Evolutionary conservation across 1,140 invertebrate species (phyloP), one percentile per base, ranked within the genome.

Genomic region (Diachasmimorpha longicaudata): DNA sequence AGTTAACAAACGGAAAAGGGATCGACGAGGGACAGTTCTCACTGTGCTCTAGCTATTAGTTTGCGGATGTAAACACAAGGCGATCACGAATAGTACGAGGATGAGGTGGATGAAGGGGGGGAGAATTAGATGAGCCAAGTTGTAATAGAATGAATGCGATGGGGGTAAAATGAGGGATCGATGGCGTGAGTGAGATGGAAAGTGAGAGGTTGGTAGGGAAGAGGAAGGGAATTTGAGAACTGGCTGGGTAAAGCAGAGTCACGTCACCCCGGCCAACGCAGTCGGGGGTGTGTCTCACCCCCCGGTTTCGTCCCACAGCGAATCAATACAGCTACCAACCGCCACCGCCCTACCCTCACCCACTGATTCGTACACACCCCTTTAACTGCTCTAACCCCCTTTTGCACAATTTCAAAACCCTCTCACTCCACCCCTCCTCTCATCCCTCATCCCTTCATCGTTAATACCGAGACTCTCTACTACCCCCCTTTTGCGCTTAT

Each of bases 291-390:
- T 83, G 83, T 85, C 83, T 82, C 83, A 81, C 80, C 72, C 75
- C 76, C 78, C n/a, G n/a, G n/a, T n/a, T 21, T 72, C 52, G 68
- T 52, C 79, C 71, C 63, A 44, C 70, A 80, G 84, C 83, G 83
- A 87, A 86, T 86, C 86, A 85, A 87, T 87, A 87, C 86, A 87
- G 85, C 86, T 86, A 85, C 82, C 83, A 80, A 85, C 82, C 82
- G 80, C 84, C 80, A 83, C 81, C 63, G 71, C 83, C 83, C 84
- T 81, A 84, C 81, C 81, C 80, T 81, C 79, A 79, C 76, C 75
- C 74, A 70, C 46, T 73, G 71, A 79, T 71, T 79, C 79, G 23
- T 52, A 75, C 71, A 75, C 78, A 72, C 74, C 72, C 78, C 72
- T 76, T 74, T 74, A 74, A 70, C 46, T 58, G 8, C 19, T 31